phyloP scores from a whole-genome alignment of 2,113 vertebrate species.

The Hystrix brachyura region DNA sequence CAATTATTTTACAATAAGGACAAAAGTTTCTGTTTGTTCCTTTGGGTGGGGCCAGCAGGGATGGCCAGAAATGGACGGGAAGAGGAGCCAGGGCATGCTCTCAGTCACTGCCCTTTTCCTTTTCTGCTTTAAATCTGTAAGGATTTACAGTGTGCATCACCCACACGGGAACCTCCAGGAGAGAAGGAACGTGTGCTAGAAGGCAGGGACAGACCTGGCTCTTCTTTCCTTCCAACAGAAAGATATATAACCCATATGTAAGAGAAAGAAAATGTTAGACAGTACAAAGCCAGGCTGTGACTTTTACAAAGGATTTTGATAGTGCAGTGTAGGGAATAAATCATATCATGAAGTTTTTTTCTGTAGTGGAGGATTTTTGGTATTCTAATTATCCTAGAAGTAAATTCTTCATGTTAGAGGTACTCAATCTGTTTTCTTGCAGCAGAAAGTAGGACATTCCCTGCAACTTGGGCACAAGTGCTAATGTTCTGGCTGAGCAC shows the following conservation, averaged over 20 bases:
- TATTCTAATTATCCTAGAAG: slow-evolving; percentile 60
- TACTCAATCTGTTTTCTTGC: neutral
- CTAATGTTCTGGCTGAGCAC: neutral
- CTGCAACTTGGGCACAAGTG: neutral
- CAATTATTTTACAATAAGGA: slow-evolving; percentile 46
- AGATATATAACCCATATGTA: slow-evolving; percentile 2
- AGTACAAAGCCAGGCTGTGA: slow-evolving; percentile 11
- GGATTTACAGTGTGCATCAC: slow-evolving; percentile 49
- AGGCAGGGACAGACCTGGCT: neutral
- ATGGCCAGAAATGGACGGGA: neutral
- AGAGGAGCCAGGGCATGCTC: neutral
- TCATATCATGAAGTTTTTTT: neutral
- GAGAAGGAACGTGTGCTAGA: neutral
- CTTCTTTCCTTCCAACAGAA: slow-evolving; percentile 34
- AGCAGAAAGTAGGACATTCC: neutral
- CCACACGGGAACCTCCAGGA: neutral
- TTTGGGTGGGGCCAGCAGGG: neutral
- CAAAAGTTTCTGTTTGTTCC: slow-evolving; percentile 58
- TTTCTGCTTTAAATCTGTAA: neutral
- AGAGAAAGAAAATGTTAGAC: neutral
- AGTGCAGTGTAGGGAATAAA: slow-evolving; percentile 12
- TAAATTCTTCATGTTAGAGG: slow-evolving; percentile 42
- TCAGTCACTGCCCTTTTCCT: slow-evolving; percentile 43
- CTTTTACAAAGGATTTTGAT: slow-evolving; percentile 51
- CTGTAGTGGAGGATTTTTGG: slow-evolving; percentile 17